These are phyloP conservation scores for Epinotia brunnichana DNA, from an alignment of 2,888 invertebrate species.

Conservation along the genomic window DNA sequence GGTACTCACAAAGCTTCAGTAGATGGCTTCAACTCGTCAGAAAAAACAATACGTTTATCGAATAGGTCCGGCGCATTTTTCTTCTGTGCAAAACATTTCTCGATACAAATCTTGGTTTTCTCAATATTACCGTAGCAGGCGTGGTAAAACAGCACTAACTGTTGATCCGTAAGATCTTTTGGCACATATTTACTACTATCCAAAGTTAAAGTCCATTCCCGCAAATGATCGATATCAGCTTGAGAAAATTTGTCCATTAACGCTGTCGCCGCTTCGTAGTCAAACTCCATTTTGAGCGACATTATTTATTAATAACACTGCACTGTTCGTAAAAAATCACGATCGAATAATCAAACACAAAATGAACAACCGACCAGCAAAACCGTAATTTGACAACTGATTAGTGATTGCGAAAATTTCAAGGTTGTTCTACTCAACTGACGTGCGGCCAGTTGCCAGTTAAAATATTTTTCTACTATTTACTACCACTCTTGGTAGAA, in stretches of 20 bases:
- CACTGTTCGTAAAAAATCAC: constrained; percentile 60
- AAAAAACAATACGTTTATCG: constrained; percentile 80
- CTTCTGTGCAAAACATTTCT: constrained; percentile 84
- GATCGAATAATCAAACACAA: constrained; percentile 52
- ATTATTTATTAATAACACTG: constrained; percentile 56
- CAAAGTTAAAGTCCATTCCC: constrained; percentile 75
- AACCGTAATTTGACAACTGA: constrained; percentile 71
- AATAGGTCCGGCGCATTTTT: constrained; percentile 86
- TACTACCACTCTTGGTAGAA: constrained; percentile 31
- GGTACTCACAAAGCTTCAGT: constrained; percentile 82
- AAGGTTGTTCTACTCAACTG: constrained; percentile 25
- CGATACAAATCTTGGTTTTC: constrained; percentile 85
- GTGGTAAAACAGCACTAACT: constrained; percentile 86
- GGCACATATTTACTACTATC: constrained; percentile 80
- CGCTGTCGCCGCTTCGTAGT: constrained; percentile 71
- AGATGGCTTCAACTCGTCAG: constrained; percentile 75
- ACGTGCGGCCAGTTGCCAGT: constrained; percentile 26
- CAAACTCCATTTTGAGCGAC: constrained; percentile 74
- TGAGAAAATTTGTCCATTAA: constrained; percentile 80
- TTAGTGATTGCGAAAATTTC: constrained; percentile 41
- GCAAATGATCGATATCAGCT: constrained; percentile 74
- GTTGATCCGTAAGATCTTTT: constrained; percentile 82
- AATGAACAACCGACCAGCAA: constrained; percentile 53
- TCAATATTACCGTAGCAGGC: constrained; percentile 86
- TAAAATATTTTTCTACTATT: constrained; percentile 23